Evolutionary conservation across 2,113 vertebrate genomes (phyloP).

Genomic region (Argyrosomus japonicus): DNA sequence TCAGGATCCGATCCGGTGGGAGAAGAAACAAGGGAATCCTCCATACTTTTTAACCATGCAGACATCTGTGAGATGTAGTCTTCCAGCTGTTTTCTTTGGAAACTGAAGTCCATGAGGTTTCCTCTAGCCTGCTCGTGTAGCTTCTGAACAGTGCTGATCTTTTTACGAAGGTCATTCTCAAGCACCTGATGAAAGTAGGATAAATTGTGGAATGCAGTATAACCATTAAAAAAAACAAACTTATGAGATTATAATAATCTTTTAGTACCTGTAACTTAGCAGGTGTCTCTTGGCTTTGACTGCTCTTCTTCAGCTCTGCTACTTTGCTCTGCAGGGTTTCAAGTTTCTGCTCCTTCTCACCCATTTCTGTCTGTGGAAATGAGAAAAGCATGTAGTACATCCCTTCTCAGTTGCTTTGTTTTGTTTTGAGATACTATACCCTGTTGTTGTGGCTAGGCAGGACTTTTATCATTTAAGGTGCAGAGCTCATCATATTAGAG

Average conservation of each 20-base stretch:
- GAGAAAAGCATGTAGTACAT: neutral
- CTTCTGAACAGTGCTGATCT: slow-evolving; percentile 88
- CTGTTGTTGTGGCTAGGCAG: neutral
- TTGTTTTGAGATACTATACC: neutral
- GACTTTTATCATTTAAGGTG: neutral
- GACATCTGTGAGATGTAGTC: slow-evolving; percentile 88
- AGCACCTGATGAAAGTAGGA: slow-evolving; percentile 85
- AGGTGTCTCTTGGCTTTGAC: slow-evolving; percentile 87
- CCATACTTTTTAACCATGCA: slow-evolving; percentile 86
- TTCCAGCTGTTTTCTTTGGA: slow-evolving; percentile 89
- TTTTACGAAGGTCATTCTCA: slow-evolving; percentile 91
- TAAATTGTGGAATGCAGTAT: neutral
- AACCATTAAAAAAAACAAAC: neutral
- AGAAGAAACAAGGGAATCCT: slow-evolving; percentile 86
- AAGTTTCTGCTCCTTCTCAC: slow-evolving; percentile 87
- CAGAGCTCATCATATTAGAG: neutral
- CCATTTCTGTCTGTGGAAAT: slow-evolving; percentile 86
- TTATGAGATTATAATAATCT: neutral
- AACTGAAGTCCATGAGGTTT: slow-evolving; percentile 89
- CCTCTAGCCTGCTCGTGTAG: slow-evolving; percentile 86
- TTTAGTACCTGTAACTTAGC: slow-evolving; percentile 90
- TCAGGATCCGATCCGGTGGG: slow-evolving; percentile 84
- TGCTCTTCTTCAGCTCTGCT: slow-evolving; percentile 88
- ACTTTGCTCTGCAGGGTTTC: slow-evolving; percentile 88
- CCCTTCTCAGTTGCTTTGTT: neutral